phyloP scores from a whole-genome alignment of 2,113 vertebrate genomes.

The Cephalopterus ornatus region DNA sequence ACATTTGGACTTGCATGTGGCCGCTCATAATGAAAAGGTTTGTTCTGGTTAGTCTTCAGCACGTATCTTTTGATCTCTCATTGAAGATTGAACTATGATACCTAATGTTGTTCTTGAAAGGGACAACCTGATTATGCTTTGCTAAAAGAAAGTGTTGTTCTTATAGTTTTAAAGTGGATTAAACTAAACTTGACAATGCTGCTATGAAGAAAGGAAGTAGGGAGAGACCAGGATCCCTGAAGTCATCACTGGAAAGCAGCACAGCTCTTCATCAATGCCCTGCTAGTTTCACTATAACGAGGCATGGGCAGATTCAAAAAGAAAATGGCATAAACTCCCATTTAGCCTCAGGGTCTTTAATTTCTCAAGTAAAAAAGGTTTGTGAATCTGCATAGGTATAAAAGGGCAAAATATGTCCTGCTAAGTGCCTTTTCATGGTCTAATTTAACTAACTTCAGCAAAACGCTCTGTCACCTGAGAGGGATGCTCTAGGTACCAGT shows the following conservation, averaged over 20 bases:
- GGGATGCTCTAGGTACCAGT: not conserved
- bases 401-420: not conserved
- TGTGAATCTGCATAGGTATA: not conserved
- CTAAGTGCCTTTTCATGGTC: not conserved
- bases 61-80: not conserved
- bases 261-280: not conserved
- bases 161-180: not conserved
- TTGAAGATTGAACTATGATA: not conserved
- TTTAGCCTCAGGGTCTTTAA: not conserved
- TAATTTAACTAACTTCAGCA: not conserved
- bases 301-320: not conserved
- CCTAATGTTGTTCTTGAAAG: not conserved
- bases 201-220: not conserved
- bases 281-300: not conserved
- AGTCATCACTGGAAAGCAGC: not conserved
- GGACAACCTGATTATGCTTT: not conserved
- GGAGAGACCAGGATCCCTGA: not conserved
- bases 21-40: not conserved
- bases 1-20: not conserved
- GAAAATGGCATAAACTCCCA: not conserved
- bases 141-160: not conserved
- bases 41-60: constrained; percentile 23
- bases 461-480: not conserved
- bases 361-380: not conserved
- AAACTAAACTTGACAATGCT: not conserved